Evolutionary conservation across 2,113 vertebrate genomes (phyloP), one percentile per base, ranked within the genome.

Genomic region (Azemiops feae): DNA sequence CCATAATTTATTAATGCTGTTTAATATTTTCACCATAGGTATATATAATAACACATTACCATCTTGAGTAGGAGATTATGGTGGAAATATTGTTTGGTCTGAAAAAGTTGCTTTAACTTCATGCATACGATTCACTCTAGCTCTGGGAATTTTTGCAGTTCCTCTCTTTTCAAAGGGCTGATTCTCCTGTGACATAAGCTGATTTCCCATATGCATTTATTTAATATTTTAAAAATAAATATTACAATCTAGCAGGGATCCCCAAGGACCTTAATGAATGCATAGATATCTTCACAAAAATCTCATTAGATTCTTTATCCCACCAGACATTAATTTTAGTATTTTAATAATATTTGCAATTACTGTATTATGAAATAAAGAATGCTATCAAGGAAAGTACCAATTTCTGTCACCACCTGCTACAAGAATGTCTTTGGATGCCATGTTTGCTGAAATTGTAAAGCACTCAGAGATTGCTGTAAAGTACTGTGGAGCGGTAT

Each of bases 1-100:
- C 93, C 93, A 96, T n/a, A 91, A 25, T 54, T 95, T 93, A 92
- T 95, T 95, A 57, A 94, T 94, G 89, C 92, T 94, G 89, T 69
- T 93, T 95, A 95, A 92, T 94, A 93, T 95, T 96, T 96, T 95
- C 93, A 96, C 94, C 94, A 85, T 92, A 92, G 91, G 85, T 52
- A 92, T 94, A 94, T 11, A 95, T 94, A 93, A 93, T 8, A 86
- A 58, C 91, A 90, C 23, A 92, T 91, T 10, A 10, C 81, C 92
- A 92, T n/a, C 92, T 94, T n/a, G 85, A 95, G 91, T 95, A 95
- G 87, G 60, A 27, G 4, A 88, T 96, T 93, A 87, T 57, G 95
- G 55, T 93, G 85, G 60, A 95, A 94, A 96, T 9, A 91, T 22
- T 69, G 43, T 89, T 57, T 86, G 27, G 43, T 34, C 50, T 74